Conservation (phyloP, 2,113 vertebrate species). For the Kryptolebias marmoratus region DNA sequence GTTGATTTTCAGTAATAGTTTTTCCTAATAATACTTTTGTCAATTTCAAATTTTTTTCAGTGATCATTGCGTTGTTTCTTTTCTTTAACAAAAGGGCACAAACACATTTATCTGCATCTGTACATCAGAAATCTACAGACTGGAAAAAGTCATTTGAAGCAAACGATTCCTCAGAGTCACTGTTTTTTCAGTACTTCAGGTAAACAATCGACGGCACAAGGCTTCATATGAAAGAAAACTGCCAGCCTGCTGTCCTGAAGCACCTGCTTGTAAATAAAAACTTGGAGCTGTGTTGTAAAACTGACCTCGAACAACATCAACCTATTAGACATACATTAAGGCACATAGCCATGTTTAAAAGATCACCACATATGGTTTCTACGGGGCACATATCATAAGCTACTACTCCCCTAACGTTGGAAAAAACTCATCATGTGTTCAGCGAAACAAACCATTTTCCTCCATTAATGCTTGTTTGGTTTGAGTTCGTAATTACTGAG, state of each 20-base stretch:
- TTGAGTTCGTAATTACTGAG: slow-evolving; percentile 29
- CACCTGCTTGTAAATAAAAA: slow-evolving; percentile 17
- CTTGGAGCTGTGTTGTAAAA: slow-evolving; percentile 32
- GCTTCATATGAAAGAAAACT: slow-evolving; percentile 31
- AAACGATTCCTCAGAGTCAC: slow-evolving; percentile 16
- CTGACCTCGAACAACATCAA: slow-evolving; percentile 49
- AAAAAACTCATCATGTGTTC: slow-evolving; percentile 55
- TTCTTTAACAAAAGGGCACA: too few species aligned
- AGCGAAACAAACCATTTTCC: slow-evolving; percentile 49
- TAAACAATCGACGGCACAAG: slow-evolving; percentile 53
- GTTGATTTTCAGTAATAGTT: too few species aligned
- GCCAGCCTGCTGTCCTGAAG: slow-evolving; percentile 34
- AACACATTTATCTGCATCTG: too few species aligned
- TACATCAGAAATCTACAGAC: background rate
- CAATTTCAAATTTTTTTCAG: too few species aligned
- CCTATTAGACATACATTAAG: slow-evolving; percentile 78
- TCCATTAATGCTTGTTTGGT: slow-evolving; percentile 9
- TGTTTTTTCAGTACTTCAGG: slow-evolving; percentile 36
- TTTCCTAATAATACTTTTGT: too few species aligned
- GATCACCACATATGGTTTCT: slow-evolving; percentile 61
- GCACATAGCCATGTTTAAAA: slow-evolving; percentile 80
- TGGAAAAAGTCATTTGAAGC: slow-evolving; percentile 24
- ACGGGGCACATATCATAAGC: slow-evolving; percentile 51
- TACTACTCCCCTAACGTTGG: slow-evolving; percentile 34
- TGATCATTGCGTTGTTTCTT: too few species aligned